Conservation (phyloP, 2,888 invertebrate genomes). For the Salpingus planirostris region DNA sequence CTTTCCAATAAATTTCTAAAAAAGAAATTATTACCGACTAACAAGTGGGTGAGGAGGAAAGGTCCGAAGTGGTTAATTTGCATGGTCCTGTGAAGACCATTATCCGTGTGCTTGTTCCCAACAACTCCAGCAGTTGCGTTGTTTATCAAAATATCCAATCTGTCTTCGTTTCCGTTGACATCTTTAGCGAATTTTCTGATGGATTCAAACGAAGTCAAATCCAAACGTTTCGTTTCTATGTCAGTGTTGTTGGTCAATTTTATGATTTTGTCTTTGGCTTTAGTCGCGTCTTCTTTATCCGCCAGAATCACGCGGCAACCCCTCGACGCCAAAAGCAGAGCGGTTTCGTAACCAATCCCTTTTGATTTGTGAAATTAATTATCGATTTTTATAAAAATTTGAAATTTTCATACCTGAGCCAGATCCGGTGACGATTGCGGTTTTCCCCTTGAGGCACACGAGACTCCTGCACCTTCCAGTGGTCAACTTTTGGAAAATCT, state of each 20-base stretch:
- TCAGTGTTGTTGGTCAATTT: slow-evolving; percentile 35
- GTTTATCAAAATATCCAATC: slow-evolving; percentile 55
- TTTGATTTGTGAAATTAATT: slow-evolving; percentile 2
- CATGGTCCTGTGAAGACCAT: slow-evolving; percentile 58
- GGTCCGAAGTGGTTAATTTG: slow-evolving; percentile 67
- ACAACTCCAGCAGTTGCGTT: slow-evolving; percentile 52
- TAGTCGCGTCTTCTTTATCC: slow-evolving; percentile 48
- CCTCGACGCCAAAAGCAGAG: slow-evolving; percentile 41
- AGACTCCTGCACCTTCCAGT: slow-evolving; percentile 29
- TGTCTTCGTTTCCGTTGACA: slow-evolving; percentile 46
- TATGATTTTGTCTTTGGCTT: slow-evolving; percentile 38
- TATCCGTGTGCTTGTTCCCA: slow-evolving; percentile 46
- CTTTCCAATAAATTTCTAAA: not conserved
- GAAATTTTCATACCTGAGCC: slow-evolving; percentile 24
- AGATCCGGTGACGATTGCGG: slow-evolving; percentile 32
- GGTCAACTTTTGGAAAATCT: slow-evolving; percentile 28
- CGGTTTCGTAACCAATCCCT: slow-evolving; percentile 43
- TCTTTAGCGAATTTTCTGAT: slow-evolving; percentile 55
- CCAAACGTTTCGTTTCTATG: slow-evolving; percentile 41
- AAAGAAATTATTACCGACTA: slow-evolving; percentile 41
- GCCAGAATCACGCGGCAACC: slow-evolving; percentile 48
- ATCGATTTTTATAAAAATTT: not conserved
- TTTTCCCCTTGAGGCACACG: slow-evolving; percentile 31
- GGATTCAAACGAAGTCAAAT: slow-evolving; percentile 48
- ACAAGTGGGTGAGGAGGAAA: slow-evolving; percentile 59